Base-by-base conservation (phyloP, 2,888 invertebrate genomes). In the Lasioglossum malachurum region DNA sequence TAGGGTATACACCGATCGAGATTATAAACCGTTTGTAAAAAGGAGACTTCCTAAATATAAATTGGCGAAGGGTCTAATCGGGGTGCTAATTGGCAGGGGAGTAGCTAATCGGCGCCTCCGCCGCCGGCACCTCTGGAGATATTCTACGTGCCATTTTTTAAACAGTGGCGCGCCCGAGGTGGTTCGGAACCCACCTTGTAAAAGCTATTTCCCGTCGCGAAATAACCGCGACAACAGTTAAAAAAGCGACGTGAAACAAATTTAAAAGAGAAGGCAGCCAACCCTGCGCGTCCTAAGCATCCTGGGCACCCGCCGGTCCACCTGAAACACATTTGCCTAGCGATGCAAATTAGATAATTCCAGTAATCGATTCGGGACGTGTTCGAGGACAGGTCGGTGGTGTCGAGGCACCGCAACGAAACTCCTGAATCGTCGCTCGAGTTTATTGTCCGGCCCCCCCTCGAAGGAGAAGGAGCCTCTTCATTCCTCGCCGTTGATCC, bases 401-500 rank as follows among this genome's bases (percentile, higher is more conserved):
- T 27, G 57, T 8, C 73, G 64, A 60, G 76, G 41, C 76, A 27
- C 19, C 16, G 31, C 27, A 8, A 31, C 64, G 76, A 67, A 41
- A 69, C 69, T 44, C 35, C 49, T 41, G 57, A 35, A 57, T 67
- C 72, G 67, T 83, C 86, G 73, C 69, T 74, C 64, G 73, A 81
- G 78, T 81, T 64, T 75, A 81, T 83, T 46, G 41, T 78, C 64
- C 27, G 41, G n/a, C 38, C 35, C 5, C 46, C n/a, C n/a, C 57
- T 57, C 57, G 57, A n/a, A 57, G 57, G 57, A 57, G 57, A 57
- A 57, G 16, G n/a, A 49, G 16, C 2, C 75, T 2, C 41, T 60
- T 93, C 87, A 94, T 81, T 94, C 93, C 74, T 94, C 95, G 12
- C 95, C 95, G 79, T 95, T 95, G 78, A 95, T 93, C 84, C 93